Evolutionary conservation across 2,888 invertebrate species (phyloP).

Genomic region (Strigamia maritima): DNA sequence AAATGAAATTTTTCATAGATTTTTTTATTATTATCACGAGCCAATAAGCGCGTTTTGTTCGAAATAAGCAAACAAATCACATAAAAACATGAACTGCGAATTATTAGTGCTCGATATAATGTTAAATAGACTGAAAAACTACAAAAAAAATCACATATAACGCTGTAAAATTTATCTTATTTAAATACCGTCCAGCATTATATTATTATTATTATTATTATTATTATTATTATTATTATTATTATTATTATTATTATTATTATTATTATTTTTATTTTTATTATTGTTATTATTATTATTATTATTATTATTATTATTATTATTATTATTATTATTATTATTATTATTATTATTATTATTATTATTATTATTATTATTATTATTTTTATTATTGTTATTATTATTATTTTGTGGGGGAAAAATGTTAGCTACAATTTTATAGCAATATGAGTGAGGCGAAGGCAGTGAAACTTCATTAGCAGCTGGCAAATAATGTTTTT

Average conservation of each 20-base stretch:
- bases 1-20: too few species aligned
- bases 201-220: too few species aligned
- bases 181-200: too few species aligned
- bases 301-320: neutral
- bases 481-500: conserved; percentile 30
- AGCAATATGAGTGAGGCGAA: conserved; percentile 17
- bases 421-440: conserved; percentile 12
- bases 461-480: conserved; percentile 34
- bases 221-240: neutral
- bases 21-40: too few species aligned
- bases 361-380: neutral
- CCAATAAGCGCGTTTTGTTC: too few species aligned
- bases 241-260: neutral
- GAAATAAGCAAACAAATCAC: too few species aligned
- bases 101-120: too few species aligned
- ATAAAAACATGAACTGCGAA: too few species aligned
- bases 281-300: neutral
- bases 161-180: too few species aligned
- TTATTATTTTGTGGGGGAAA: neutral
- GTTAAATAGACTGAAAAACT: too few species aligned
- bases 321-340: neutral
- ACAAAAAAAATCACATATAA: too few species aligned
- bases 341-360: neutral
- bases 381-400: neutral
- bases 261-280: neutral